Base-by-base conservation (phyloP, 64 coral and sea anemone genomes). In the Pocillopora damicornis region DNA sequence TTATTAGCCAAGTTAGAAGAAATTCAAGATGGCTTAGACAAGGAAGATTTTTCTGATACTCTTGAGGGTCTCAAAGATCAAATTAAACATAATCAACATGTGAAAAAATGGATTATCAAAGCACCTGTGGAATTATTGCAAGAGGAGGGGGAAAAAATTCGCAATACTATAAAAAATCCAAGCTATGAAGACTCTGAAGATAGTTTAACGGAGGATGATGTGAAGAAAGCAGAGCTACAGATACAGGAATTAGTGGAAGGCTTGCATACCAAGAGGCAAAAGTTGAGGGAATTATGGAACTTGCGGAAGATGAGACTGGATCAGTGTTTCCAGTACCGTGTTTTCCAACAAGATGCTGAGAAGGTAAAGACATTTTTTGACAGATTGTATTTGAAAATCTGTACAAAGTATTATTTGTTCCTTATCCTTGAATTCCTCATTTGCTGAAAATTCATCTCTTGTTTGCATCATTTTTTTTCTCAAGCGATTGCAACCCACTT, bases 91-190 rank as follows among this genome's bases (percentile, higher is more conserved):
- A 98, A 98, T 60, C 96, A 98, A 26, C 96, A 98, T 92, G 92
- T 98, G 9, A 92, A 94, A 35, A 98, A 98, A 64, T 98, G 96
- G 96, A 98, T 98, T 26, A 88, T 98, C 30, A 98, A 98, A 77
- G 96, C 96, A 42, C 96, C 96, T 17, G 90, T 98, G 26, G 96
- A 98, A 87, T 86, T 92, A 1, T 88, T 98, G 13, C 90, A 98
- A 57, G 81, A 98, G 56, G 96, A 98, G 58, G 96, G 96, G 14
- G 78, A 94, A 15, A 98, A 91, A 79, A 76, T 96, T 13, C 88
- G 89, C 42, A 92, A 62, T 57, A 81, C 80, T 63, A 74, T 96
- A 59, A 77, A 92, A 77, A 88, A 93, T 89, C 94, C 91, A 64
- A 86, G 79, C 37, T 90, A 91, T 88, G 83, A 80, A 34, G 81